Percentiles rank a stretch among this genome's conserved stretches.
Conservation (phyloP, 1,140 invertebrate genomes). For the Drosophila pseudoobscura region DNA sequence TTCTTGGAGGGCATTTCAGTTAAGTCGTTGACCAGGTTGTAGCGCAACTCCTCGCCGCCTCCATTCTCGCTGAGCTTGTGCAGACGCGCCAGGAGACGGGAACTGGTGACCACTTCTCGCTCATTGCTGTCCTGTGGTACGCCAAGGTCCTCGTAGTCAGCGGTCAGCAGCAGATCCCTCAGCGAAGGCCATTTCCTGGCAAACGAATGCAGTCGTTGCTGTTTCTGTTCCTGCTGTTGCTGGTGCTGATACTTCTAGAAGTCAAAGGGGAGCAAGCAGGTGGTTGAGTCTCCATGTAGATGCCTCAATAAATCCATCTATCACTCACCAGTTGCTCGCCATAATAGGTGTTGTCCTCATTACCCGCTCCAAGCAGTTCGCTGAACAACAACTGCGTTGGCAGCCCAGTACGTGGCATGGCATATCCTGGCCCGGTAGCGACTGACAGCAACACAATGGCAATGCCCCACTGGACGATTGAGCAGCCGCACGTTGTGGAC, state of each 20-base stretch:
- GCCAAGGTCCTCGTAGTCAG: conserved; percentile 61
- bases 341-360: conserved; percentile 59
- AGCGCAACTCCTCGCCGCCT: conserved; percentile 31
- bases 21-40: conserved; percentile 42
- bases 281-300: background rate
- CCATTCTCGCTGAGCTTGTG: conserved; percentile 50
- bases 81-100: conserved; percentile 55
- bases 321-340: conserved; percentile 61
- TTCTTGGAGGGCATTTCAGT: conserved; percentile 57
- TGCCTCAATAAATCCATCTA: background rate
- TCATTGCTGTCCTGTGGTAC: conserved; percentile 48
- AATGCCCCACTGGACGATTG: conserved; percentile 57
- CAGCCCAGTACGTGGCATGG: conserved; percentile 46
- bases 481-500: conserved; percentile 45
- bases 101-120: conserved; percentile 19
- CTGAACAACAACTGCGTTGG: conserved; percentile 62
- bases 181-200: conserved; percentile 69
- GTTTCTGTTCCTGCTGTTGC: conserved; percentile 39
- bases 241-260: conserved; percentile 17
- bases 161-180: conserved; percentile 57
- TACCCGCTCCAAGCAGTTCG: conserved; percentile 45
- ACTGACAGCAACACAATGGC: conserved; percentile 72
- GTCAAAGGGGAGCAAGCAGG: background rate
- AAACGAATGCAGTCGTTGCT: conserved; percentile 40
- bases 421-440: conserved; percentile 48